Base-by-base conservation (phyloP, 2,888 invertebrate species). In the Andrena haemorrhoa region DNA sequence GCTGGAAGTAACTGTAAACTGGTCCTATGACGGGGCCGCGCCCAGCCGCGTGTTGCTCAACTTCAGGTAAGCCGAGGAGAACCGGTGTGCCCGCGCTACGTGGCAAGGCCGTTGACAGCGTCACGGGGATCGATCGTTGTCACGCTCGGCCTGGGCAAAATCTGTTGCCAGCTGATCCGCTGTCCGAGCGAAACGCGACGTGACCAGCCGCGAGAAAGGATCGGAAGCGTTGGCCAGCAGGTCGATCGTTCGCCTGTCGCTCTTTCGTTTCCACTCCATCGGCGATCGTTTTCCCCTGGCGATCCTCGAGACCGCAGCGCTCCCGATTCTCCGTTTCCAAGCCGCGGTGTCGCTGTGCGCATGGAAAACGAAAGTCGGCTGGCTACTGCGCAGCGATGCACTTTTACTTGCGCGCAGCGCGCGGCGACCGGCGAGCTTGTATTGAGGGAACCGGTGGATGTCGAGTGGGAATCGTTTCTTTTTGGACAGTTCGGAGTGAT, bases 91-190 rank as follows among this genome's bases (percentile, higher is more conserved):
- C 60, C 12, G 60, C 29, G n/a, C 61, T 73, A 69, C 86, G 69
- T 53, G 86, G 84, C 88, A 88, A 88, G 88, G 88, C 85, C 86
- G 84, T 84, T 83, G 86, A 85, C 83, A 79, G 83, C 65, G 60
- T 51, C 56, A 41, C 69, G 20, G 72, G 76, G 79, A 85, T 85
- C 85, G 73, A 86, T 88, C 86, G 82, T 75, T 86, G 88, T 85
- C 85, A 87, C 85, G 84, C 85, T 86, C 65, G 63, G 66, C 72
- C 69, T 75, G 65, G 8, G 70, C 66, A 64, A 75, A 77, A 80
- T 83, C 76, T 63, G 73, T 75, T 77, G 63, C 74, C 85, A 87
- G 87, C 86, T 87, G 87, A 87, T 87, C 73, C 74, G 74, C 63
- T 71, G n/a, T 53, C 49, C 49, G 31, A 26, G 58, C 70, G 79